Conservation (phyloP, 1,140 invertebrate species). For the Eurosta solidaginis region DNA sequence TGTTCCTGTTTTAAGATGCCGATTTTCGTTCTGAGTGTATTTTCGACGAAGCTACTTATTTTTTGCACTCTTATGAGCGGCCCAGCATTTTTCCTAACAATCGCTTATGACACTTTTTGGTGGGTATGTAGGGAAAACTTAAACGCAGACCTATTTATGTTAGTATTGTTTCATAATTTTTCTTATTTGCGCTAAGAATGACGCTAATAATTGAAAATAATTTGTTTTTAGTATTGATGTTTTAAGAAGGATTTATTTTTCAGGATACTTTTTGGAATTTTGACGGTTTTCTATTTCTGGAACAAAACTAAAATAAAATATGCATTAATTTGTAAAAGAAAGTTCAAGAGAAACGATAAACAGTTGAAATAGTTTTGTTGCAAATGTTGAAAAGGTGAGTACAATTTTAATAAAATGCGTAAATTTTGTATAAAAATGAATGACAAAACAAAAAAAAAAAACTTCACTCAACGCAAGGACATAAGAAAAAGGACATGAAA, state of each 20-base stretch:
- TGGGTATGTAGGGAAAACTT: no score
- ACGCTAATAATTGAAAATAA: conserved; percentile 4
- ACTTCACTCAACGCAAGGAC: neutral
- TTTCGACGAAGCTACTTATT: no score
- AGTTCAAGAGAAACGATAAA: neutral
- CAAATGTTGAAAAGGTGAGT: neutral
- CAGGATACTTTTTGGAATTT: neutral
- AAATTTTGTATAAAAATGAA: neutral
- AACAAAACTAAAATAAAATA: neutral
- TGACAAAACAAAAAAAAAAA: neutral
- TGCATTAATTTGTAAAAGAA: no score
- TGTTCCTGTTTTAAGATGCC: no score
- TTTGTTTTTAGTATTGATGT: neutral
- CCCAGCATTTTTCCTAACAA: no score
- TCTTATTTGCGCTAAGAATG: neutral
- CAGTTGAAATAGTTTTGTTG: neutral
- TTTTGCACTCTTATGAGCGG: no score
- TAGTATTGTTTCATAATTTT: neutral
- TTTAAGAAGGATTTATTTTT: conserved; percentile 9
- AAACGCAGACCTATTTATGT: no score
- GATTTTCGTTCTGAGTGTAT: no score
- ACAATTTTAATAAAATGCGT: neutral
- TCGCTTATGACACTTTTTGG: no score
- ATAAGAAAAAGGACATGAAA: neutral
- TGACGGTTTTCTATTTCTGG: neutral